Evolutionary conservation across 2,113 vertebrate genomes (phyloP).

Genomic region (Catharus bicknelli): DNA sequence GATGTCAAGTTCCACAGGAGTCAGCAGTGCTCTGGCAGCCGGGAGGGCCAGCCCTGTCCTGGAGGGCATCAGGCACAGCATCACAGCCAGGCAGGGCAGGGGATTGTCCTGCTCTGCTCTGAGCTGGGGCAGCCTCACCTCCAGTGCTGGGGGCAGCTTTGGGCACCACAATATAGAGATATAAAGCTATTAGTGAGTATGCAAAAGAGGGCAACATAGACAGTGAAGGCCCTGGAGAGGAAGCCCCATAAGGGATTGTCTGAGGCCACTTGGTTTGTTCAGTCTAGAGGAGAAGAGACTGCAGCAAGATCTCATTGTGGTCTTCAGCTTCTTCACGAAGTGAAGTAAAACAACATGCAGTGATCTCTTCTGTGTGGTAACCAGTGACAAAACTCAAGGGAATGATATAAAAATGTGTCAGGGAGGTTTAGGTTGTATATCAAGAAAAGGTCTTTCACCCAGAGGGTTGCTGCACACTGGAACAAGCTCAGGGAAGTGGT

Average conservation of each 20-base stretch:
- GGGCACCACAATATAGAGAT: neutral
- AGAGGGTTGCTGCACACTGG: neutral
- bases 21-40: neutral
- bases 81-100: accelerated
- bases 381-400: neutral
- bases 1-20: neutral
- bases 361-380: neutral
- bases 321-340: accelerated
- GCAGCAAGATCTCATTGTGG: neutral
- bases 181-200: neutral
- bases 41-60: accelerated
- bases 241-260: neutral
- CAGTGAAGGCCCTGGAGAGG: neutral
- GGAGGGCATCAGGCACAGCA: accelerated
- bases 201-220: neutral
- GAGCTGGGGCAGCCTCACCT: neutral
- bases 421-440: neutral
- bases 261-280: neutral
- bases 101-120: no score
- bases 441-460: neutral
- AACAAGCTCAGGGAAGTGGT: neutral
- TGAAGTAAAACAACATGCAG: accelerated
- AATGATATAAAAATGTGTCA: neutral
- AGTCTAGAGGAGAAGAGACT: neutral
- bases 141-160: neutral